Evolutionary conservation across 2,797 vertebrate species (phyloP).

Genomic region (Semaprochilodus insignis): DNA sequence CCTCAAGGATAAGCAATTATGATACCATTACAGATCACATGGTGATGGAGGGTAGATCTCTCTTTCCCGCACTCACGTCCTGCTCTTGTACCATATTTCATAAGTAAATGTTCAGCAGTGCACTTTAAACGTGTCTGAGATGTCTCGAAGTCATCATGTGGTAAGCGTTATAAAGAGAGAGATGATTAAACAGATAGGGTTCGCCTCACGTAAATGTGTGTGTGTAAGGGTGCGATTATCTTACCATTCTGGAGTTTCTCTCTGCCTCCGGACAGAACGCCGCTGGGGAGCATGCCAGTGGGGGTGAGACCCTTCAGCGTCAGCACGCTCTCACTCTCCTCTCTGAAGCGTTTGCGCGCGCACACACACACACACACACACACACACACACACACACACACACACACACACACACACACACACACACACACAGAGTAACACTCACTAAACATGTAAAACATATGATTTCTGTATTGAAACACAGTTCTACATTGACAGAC

Average conservation of each 20-base stretch:
- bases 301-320: conserved; percentile 97
- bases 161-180: neutral
- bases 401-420: too few relatives aligned
- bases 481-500: too few relatives aligned
- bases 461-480: too few relatives aligned
- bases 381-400: neutral
- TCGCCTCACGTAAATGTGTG: neutral
- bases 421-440: too few relatives aligned
- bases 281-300: conserved; percentile 97
- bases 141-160: neutral
- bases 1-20: neutral
- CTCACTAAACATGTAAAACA: too few relatives aligned
- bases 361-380: neutral
- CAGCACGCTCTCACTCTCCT: conserved; percentile 98
- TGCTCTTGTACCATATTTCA: neutral
- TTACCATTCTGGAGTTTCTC: conserved; percentile 98
- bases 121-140: neutral
- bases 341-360: conserved; percentile 86
- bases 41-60: neutral
- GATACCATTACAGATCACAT: neutral
- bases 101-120: neutral
- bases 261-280: conserved; percentile 96
- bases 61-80: neutral
- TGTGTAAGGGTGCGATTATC: conserved; percentile 60
- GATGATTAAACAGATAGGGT: conserved; percentile 13